Evolutionary conservation across 2,888 invertebrate genomes (phyloP), one percentile per base, ranked within the genome.

Genomic region (Acanthococcus lagerstroemiae): DNA sequence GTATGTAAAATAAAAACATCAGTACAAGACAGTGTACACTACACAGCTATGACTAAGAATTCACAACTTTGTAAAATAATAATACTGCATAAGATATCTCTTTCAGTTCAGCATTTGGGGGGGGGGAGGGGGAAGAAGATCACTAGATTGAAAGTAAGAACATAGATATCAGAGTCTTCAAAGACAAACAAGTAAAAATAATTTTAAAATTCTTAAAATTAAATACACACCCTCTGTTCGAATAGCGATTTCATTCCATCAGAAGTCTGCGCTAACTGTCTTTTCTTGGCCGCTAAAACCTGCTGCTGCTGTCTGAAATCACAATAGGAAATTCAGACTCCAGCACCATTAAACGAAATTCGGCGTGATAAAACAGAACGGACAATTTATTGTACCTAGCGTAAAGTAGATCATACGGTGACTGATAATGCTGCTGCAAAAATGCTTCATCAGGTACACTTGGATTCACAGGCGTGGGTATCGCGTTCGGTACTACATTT

Each of bases 201-300:
- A n/a, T n/a, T n/a, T n/a, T n/a, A n/a, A n/a, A n/a, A 30, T 30
- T 9, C 15, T 30, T 6, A 30, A 46, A 58, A 15, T 22, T 9
- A 55, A 30, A 37, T n/a, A 7, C 30, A 61, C 61, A 24, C 52
- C 48, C 37, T 61, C 22, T 61, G 82, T 70, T 82, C 81, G 4
- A 77, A 77, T 27, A 81, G 70, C 1, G 76, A 76, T 21, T 75
- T 75, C 81, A 81, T 80, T 67, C 74, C 78, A 69, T 76, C 81
- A 65, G 75, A 76, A 5, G 61, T 19, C 68, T 74, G 80, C 68
- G 75, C 78, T 48, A 73, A 65, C 66, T 72, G 72, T 26, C 70
- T 70, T 45, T 58, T 67, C 44, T 71, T 60, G 22, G 68, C 60
- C 44, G 69, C 68, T 55, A 69, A 4, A 54, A 60, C 67, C 58